Base-by-base conservation (phyloP, 2,797 vertebrate species). In the Coccyzus lansbergi region DNA sequence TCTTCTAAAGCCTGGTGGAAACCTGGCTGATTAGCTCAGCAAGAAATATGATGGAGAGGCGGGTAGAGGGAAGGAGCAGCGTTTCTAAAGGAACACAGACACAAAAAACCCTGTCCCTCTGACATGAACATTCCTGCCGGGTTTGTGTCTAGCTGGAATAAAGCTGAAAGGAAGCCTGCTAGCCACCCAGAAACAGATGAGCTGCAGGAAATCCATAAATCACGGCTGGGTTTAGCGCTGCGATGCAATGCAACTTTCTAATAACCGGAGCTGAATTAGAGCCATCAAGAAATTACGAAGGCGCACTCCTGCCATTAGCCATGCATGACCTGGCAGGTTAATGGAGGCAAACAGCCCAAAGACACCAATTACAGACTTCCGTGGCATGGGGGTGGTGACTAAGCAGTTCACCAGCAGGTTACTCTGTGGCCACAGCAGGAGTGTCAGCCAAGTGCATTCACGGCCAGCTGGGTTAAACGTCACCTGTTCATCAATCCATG, bases 191-290 rank as follows among this genome's bases (percentile, higher is more conserved):
- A 60, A 82, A 52, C 3, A 79, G 91, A 74, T 59, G 49, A 77
- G 68, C 75, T 93, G 88, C 77, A 65, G 36, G 75, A 95, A 94
- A 16, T 68, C 46, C 53, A 20, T 89, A 82, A 88, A 92, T 90
- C 49, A 5, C 62, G 62, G 8, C 71, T 71, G 69, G 81, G 67
- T 90, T 77, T 79, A 90, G 88, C 74, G 31, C 70, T 36, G 74
- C 78, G 82, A 81, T 52, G 80, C 90, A 93, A 90, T 76, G 81
- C 94, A 93, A 94, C 94, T 96, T 96, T 97, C 94, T 96, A 96
- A 96, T 83, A 96, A 93, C 88, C 65, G 38, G 71, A 85, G 62
- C 62, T 93, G 87, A 91, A 94, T 96, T 93, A 71, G 78, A 92
- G 70, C 12, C 88, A 94, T 94, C 90, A 75, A 91, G 81, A 94